These are phyloP conservation scores for Prinia subflava DNA, from an alignment of 2,113 vertebrate genomes.

Conservation along the genomic window DNA sequence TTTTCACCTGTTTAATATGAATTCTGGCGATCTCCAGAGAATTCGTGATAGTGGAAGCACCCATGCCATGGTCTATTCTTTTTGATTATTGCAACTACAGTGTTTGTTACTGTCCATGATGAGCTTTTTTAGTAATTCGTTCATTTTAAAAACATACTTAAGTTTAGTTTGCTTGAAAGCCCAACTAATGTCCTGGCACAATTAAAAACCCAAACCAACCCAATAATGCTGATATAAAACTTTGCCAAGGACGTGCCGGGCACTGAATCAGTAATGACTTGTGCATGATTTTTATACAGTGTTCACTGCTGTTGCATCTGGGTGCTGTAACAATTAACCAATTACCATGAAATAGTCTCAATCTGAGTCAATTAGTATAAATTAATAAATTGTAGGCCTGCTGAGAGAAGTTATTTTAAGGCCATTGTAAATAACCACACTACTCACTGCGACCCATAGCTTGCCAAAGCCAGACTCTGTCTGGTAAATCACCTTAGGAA, in stretches of 20 bases:
- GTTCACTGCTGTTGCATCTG: conserved; percentile 46
- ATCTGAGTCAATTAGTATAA: conserved; percentile 53
- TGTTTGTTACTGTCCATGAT: neutral
- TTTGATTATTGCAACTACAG: neutral
- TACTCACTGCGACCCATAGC: neutral
- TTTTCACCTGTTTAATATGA: neutral
- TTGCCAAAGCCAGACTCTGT: conserved; percentile 11
- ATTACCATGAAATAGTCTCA: conserved; percentile 58
- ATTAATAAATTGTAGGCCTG: conserved; percentile 61
- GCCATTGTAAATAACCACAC: conserved; percentile 33
- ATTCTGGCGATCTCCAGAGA: neutral
- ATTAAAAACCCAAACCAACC: neutral
- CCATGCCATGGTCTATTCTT: neutral
- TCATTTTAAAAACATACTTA: neutral
- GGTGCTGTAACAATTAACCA: conserved; percentile 58
- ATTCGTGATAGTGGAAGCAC: neutral
- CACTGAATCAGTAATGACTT: conserved; percentile 35
- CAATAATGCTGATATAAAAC: neutral
- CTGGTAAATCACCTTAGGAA: neutral
- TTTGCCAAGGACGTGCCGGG: conserved; percentile 10
- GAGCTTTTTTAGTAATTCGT: neutral
- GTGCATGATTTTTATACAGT: conserved; percentile 37
- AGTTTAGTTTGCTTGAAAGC: neutral
- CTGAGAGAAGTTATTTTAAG: conserved; percentile 61
- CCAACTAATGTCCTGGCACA: neutral